A percentile compares a stretch with the other conserved stretches of the same genome.
Conservation (phyloP, 92 coral and sea anemone genomes). For the Zoanthus solanderi region DNA sequence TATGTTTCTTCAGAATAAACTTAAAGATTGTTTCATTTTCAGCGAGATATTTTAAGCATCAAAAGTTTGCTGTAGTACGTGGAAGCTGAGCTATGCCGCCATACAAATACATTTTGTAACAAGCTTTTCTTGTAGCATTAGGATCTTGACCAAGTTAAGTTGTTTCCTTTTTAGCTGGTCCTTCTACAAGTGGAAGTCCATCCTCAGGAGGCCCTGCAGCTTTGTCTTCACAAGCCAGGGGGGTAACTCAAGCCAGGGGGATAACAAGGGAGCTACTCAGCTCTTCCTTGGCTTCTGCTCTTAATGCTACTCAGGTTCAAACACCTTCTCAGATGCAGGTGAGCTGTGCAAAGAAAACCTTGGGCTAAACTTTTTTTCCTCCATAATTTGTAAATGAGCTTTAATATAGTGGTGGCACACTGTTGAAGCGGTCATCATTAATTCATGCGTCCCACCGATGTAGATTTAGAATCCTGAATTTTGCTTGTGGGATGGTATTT, state of each 20-base stretch:
- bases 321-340: slow-evolving; percentile 70
- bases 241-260: slow-evolving; percentile 10
- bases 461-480: no score
- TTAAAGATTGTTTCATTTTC: no score
- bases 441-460: no score
- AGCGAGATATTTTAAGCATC: no score
- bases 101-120: no score
- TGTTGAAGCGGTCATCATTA: no score
- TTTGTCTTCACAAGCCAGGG: background rate
- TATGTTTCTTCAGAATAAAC: no score
- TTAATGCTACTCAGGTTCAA: slow-evolving; percentile 61
- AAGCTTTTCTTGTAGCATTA: no score
- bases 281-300: slow-evolving; percentile 86
- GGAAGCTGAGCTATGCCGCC: no score
- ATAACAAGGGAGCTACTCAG: slow-evolving; percentile 85
- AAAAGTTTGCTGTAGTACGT: no score
- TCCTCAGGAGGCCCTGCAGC: background rate
- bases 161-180: slow-evolving; percentile 43
- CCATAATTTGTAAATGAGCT: background rate
- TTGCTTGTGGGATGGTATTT: no score
- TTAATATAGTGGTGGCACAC: background rate
- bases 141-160: no score
- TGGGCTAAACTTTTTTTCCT: background rate
- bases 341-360: background rate
- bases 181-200: slow-evolving; percentile 48